These are phyloP conservation scores for Amphipoea lucens DNA, from an alignment of 2,888 invertebrate species.

Conservation along the genomic window DNA sequence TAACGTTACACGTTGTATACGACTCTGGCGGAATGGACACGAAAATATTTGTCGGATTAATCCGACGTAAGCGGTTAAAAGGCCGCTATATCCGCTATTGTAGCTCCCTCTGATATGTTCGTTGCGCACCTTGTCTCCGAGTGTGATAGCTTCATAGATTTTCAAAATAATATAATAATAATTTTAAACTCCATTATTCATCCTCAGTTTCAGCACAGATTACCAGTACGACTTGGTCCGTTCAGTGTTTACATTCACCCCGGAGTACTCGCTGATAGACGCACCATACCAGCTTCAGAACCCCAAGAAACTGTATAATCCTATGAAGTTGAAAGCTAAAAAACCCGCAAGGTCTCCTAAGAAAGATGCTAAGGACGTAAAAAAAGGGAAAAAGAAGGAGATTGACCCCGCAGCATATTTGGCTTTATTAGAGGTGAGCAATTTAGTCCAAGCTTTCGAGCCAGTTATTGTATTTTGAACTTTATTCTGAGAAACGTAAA, in stretches of 20 bases:
- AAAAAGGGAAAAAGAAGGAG: slow-evolving; percentile 78
- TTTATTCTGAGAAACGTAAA: not conserved
- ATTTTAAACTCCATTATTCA: not conserved
- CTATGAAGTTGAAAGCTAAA: slow-evolving; percentile 74
- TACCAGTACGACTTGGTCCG: slow-evolving; percentile 84
- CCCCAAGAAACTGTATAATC: slow-evolving; percentile 77
- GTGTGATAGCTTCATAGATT: not conserved
- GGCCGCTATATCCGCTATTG: too few species aligned
- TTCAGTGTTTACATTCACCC: slow-evolving; percentile 82
- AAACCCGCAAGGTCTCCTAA: slow-evolving; percentile 75
- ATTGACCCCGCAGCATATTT: slow-evolving; percentile 77
- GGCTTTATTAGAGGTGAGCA: slow-evolving; percentile 79
- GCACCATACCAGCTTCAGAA: slow-evolving; percentile 79
- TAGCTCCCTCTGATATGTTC: too few species aligned
- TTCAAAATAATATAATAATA: not conserved
- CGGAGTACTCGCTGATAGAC: slow-evolving; percentile 80
- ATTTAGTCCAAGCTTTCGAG: not conserved
- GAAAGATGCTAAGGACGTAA: slow-evolving; percentile 54
- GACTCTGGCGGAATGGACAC: too few species aligned
- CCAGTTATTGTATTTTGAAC: not conserved
- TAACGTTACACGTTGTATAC: too few species aligned
- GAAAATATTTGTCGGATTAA: too few species aligned
- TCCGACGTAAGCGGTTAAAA: too few species aligned
- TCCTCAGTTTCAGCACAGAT: slow-evolving; percentile 83
- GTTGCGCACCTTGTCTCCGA: too few species aligned